Evolutionary conservation across 2,888 invertebrate species (phyloP).

Genomic region (Panzeria rudis): DNA sequence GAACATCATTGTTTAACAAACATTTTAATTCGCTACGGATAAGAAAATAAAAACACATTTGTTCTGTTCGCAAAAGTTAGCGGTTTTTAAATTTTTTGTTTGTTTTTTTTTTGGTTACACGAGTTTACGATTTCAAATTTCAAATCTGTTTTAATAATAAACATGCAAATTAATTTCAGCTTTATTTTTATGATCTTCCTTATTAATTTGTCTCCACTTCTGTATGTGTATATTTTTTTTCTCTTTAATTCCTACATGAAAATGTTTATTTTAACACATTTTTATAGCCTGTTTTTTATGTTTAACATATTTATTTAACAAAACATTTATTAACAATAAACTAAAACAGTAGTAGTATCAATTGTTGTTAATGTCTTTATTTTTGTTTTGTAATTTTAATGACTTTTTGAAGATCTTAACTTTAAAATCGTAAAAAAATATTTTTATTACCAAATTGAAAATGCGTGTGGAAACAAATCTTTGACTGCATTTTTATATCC

Average conservation of each 20-base stretch:
- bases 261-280: constrained; percentile 56
- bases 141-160: neutral
- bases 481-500: constrained; percentile 27
- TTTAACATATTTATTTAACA: constrained; percentile 62
- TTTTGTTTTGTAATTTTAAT: constrained; percentile 43
- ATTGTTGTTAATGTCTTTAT: constrained; percentile 49
- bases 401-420: constrained; percentile 42
- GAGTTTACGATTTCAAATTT: neutral
- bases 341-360: constrained; percentile 27
- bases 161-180: constrained; percentile 1
- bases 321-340: constrained; percentile 60
- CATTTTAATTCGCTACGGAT: constrained; percentile 8
- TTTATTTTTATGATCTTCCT: constrained; percentile 4
- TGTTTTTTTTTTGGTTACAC: too few relatives aligned
- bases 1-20: constrained; percentile 18
- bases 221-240: neutral
- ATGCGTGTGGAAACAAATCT: constrained; percentile 34
- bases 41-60: neutral
- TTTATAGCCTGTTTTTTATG: constrained; percentile 47
- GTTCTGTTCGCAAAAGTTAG: neutral
- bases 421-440: constrained; percentile 54
- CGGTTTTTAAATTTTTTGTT: constrained; percentile 8
- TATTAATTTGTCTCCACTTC: constrained; percentile 22
- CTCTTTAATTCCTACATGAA: neutral
- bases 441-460: constrained; percentile 48